Evolutionary conservation across 2,888 invertebrate genomes (phyloP).

Genomic region (Neocrepidodera transversa): DNA sequence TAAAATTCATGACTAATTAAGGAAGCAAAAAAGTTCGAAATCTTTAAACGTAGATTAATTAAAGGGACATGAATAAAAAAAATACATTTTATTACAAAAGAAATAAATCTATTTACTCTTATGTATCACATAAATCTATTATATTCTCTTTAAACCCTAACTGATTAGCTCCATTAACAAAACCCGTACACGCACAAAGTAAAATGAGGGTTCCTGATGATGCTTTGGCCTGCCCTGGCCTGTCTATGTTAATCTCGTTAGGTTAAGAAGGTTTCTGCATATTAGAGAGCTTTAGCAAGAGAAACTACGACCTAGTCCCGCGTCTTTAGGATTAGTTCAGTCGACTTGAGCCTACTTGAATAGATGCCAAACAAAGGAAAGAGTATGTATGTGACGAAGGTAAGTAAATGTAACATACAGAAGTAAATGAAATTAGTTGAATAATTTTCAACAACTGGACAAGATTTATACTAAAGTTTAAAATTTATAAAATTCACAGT

Average conservation of each 20-base stretch:
- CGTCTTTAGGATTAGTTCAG: constrained; percentile 72
- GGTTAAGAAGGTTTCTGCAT: constrained; percentile 77
- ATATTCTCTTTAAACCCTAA: no score
- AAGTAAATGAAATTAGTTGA: background rate
- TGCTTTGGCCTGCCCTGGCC: constrained; percentile 64
- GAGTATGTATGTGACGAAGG: constrained; percentile 49
- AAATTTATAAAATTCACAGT: no score
- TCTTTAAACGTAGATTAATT: no score
- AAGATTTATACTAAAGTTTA: no score
- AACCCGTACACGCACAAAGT: constrained; percentile 43
- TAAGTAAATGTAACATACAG: constrained; percentile 19
- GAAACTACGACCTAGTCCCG: constrained; percentile 55
- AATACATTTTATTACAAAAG: no score
- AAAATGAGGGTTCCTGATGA: constrained; percentile 55
- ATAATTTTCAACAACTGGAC: no score
- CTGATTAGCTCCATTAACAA: constrained; percentile 24
- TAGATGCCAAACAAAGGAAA: constrained; percentile 59
- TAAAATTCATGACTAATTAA: no score
- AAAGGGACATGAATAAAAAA: no score
- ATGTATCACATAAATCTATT: no score
- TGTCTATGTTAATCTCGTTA: constrained; percentile 75
- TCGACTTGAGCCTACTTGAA: constrained; percentile 60
- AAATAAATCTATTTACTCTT: no score
- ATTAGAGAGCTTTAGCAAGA: constrained; percentile 70
- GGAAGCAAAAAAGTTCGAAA: no score